Percentiles rank a stretch among this genome's conserved stretches.
Conservation (phyloP, 2,888 invertebrate species). For the Agriopis marginaria region DNA sequence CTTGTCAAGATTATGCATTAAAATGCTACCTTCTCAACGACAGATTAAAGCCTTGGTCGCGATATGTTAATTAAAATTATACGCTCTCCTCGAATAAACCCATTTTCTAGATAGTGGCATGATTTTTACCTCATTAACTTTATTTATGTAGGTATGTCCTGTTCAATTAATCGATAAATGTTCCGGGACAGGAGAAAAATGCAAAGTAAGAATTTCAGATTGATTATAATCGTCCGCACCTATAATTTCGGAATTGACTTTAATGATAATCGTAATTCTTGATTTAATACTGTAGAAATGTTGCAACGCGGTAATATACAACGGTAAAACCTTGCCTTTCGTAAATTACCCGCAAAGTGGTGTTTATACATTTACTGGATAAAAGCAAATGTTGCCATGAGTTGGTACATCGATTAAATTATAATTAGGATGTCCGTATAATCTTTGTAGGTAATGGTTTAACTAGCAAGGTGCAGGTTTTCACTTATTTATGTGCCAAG, state of each 20-base stretch:
- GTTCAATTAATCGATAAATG: conserved; percentile 75
- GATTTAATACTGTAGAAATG: conserved; percentile 46
- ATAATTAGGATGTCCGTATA: conserved; percentile 38
- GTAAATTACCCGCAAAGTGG: conserved; percentile 34
- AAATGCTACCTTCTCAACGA: conserved; percentile 9
- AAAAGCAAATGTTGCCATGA: conserved; percentile 28
- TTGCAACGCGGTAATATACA: conserved; percentile 37
- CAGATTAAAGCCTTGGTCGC: conserved; percentile 32
- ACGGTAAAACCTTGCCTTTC: conserved; percentile 33
- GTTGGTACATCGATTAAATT: conserved; percentile 37
- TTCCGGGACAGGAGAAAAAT: conserved; percentile 67
- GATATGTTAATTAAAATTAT: conserved; percentile 35
- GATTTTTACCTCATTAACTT: conserved; percentile 78
- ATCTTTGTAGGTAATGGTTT: conserved; percentile 31
- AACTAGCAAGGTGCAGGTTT: conserved; percentile 35
- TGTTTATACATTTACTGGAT: conserved; percentile 32
- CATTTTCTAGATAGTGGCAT: conserved; percentile 51
- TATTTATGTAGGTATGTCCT: conserved; percentile 69
- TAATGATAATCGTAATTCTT: conserved; percentile 50
- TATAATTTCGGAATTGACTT: conserved; percentile 60
- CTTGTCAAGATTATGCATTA: conserved; percentile 23
- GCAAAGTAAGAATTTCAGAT: conserved; percentile 70
- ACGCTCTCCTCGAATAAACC: conserved; percentile 28
- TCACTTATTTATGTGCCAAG: conserved; percentile 29
- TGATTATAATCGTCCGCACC: conserved; percentile 69